Evolutionary conservation across 2,797 vertebrate species (phyloP).

Genomic region (Bradypus variegatus): DNA sequence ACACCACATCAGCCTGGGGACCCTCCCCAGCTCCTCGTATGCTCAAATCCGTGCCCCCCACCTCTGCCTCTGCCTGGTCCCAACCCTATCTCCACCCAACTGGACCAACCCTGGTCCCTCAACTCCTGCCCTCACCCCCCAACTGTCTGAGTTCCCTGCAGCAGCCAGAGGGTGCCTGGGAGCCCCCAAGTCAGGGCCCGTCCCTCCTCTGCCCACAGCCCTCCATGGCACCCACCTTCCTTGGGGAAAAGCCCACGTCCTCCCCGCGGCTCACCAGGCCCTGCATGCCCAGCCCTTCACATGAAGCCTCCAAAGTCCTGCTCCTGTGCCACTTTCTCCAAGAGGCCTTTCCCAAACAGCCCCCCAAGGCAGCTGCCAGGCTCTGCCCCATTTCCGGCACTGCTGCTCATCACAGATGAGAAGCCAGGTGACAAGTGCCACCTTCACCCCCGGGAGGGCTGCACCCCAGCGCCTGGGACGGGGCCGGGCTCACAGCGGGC

Average conservation of each 20-base stretch:
- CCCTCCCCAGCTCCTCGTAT: too few species aligned
- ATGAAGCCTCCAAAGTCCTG: not conserved
- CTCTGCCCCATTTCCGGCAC: not conserved
- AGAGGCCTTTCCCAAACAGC: not conserved
- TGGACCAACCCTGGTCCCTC: too few species aligned
- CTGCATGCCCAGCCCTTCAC: too few species aligned
- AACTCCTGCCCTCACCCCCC: fast-evolving
- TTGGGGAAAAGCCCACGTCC: not conserved
- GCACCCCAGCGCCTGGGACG: not conserved
- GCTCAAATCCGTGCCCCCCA: not conserved
- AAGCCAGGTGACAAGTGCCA: not conserved
- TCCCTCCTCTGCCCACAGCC: not conserved
- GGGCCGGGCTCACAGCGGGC: not conserved
- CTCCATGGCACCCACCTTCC: not conserved
- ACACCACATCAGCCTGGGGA: not conserved
- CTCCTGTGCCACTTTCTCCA: not conserved
- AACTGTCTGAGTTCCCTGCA: too few species aligned
- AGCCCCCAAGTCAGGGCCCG: not conserved
- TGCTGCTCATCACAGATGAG: not conserved
- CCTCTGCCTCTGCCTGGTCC: too few species aligned
- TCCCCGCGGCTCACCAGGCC: not conserved
- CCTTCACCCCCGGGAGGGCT: not conserved
- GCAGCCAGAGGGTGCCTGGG: not conserved
- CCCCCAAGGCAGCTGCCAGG: not conserved
- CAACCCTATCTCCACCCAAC: too few species aligned